phyloP scores from a whole-genome alignment of 2,888 invertebrate genomes.

The Timema podura region DNA sequence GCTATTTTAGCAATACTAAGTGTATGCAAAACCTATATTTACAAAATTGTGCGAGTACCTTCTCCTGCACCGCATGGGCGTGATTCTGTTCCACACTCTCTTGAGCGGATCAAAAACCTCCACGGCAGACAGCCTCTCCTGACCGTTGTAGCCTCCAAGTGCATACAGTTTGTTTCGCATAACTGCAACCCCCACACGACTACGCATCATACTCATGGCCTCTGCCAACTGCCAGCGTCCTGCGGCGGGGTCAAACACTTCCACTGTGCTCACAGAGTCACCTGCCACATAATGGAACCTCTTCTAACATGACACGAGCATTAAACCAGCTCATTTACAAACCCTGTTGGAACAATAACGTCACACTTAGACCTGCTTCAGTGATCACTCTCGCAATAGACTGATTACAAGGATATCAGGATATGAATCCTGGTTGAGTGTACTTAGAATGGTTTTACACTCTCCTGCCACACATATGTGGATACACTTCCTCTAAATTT shows the following conservation, averaged over 20 bases:
- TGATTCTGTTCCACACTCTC: constrained; percentile 70
- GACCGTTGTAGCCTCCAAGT: constrained; percentile 82
- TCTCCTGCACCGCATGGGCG: constrained; percentile 74
- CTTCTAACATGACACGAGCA: no score
- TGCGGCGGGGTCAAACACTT: constrained; percentile 70
- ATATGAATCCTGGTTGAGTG: no score
- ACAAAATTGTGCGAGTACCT: constrained; percentile 51
- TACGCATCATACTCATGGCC: constrained; percentile 79
- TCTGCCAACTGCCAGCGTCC: constrained; percentile 72
- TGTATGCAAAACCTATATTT: no score
- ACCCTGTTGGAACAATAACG: no score
- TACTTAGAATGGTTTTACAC: no score
- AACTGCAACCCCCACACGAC: constrained; percentile 80
- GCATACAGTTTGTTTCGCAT: constrained; percentile 72
- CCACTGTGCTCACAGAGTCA: constrained; percentile 78
- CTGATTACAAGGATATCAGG: no score
- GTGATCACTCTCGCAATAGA: no score
- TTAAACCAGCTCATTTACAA: no score
- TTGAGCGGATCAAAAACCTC: constrained; percentile 75
- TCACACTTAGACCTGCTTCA: no score
- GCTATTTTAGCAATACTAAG: no score
- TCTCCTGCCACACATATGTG: no score
- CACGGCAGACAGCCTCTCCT: constrained; percentile 74
- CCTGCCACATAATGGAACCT: constrained; percentile 49
- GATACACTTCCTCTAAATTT: no score